Evolutionary conservation across 2,888 invertebrate genomes (phyloP), one percentile per base, ranked within the genome.

Genomic region (Thecophora atra): DNA sequence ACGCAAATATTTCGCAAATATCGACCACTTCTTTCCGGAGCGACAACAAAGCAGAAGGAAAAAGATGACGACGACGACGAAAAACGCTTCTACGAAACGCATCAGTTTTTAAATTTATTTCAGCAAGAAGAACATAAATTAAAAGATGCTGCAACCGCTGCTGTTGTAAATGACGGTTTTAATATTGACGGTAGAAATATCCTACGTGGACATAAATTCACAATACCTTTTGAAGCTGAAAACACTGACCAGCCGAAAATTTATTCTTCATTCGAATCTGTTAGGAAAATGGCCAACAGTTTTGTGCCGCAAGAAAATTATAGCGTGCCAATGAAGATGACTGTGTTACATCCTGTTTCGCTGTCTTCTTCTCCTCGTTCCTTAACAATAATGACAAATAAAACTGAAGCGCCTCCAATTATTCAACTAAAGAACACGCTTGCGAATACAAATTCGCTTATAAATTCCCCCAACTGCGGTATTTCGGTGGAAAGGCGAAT

Each of bases 401-500:
- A 15, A 52, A 51, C 62, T 42, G 42, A 15, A 37, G 37, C 28
- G 47, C 17, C 11, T 24, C 4, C 52, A 65, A 51, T 44, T 56
- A 56, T 37, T 37, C 58, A 15, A 52, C 11, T n/a, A 13, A 71
- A 28, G 52, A n/a, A 24, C 42, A n/a, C 28, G 54, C 70, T 3
- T 15, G 15, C 21, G 54, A n/a, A 6, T 8, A 58, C 54, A 8
- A 21, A 54, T 54, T 28, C 21, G 0, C 51, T 74, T 7, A 73
- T 79, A 1, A 83, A 82, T 71, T 47, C 74, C 0, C 71, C 77
- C 4, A 76, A 78, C 54, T 87, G 86, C 74, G 86, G 87, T 5
- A 74, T 84, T 11, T 83, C 84, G 13, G 68, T 85, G 17, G 78
- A 75, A 70, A 80, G 80, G 11, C 85, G 87, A 64, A 87, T 90